Evolutionary conservation across 1,140 invertebrate species (phyloP), one percentile per base, ranked within the genome.

Genomic region (Cryptotermes secundus): DNA sequence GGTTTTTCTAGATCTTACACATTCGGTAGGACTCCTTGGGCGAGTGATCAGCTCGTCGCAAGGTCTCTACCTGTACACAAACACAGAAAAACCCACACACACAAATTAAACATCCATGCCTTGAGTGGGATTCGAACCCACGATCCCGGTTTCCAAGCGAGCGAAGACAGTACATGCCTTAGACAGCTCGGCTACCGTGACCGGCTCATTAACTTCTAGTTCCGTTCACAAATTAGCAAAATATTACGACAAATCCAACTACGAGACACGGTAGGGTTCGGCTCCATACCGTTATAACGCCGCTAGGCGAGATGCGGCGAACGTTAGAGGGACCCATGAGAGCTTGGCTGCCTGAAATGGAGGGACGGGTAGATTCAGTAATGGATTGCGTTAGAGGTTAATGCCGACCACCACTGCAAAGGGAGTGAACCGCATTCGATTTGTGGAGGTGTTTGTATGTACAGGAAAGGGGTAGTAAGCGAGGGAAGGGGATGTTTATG

Each of bases 331-430:
- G 38, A 38, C 38, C 38, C 38, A 38, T 12, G 45, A 49, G 45
- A 49, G 45, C 0, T 49, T 19, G 45, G 22, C 45, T 49, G 45
- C 45, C 45, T 49, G 45, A 31, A 72, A 31, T 9, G 26, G 0
- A 31, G 26, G 59, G 59, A 31, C 1, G 26, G n/a, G 26, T n/a
- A 6, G 59, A 31, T 72, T 72, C 59, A 16, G 59, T 72, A 72
- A 72, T 72, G 59, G 59, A 72, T 72, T 72, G 59, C 59, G 59
- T 72, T 72, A 31, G 59, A n/a, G 59, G 59, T 72, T 72, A 72
- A 4, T 72, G 26, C 59, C 26, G n/a, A 72, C 26, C 59, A 72
- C 59, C 59, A 72, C 59, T 31, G 59, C 26, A 72, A 72, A 72
- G 59, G 59, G 59, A 31, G 59, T n/a, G 59, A 72, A 72, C 59